phyloP scores from a whole-genome alignment of 1,140 invertebrate species.

The Augochlora pura region DNA sequence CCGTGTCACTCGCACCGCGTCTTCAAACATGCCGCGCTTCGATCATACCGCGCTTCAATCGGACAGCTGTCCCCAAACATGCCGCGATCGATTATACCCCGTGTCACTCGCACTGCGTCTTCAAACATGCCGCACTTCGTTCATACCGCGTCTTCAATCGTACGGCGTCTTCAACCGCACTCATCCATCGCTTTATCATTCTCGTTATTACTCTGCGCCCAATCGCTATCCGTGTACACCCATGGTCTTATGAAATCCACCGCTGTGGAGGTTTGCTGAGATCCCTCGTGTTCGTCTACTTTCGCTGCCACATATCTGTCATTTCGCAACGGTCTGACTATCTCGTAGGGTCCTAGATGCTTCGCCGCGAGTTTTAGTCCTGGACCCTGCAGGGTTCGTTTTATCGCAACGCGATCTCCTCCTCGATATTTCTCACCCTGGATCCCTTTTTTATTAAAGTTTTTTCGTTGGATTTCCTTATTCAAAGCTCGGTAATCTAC shows the following conservation, averaged over 20 bases:
- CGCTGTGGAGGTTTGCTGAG: background rate
- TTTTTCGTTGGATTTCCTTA: background rate
- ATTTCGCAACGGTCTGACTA: background rate
- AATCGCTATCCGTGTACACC: background rate
- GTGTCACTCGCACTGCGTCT: no score
- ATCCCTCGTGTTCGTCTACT: background rate
- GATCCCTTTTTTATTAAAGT: background rate
- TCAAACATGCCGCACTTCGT: no score
- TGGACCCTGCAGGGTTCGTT: background rate
- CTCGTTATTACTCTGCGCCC: fast-evolving
- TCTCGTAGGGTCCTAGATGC: background rate
- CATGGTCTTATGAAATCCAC: background rate
- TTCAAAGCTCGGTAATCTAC: conserved; percentile 4
- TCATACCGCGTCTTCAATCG: no score
- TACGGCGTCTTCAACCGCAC: no score
- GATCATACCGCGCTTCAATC: no score
- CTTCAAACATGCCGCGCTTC: no score
- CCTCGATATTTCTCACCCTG: background rate
- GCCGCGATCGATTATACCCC: no score
- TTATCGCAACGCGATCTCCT: background rate
- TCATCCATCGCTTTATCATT: background rate
- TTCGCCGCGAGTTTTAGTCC: background rate
- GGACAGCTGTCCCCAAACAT: no score
- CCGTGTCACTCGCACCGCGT: no score
- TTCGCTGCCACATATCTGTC: background rate